Base-by-base conservation (phyloP, 2,888 invertebrate genomes). In the Hypena proboscidalis region DNA sequence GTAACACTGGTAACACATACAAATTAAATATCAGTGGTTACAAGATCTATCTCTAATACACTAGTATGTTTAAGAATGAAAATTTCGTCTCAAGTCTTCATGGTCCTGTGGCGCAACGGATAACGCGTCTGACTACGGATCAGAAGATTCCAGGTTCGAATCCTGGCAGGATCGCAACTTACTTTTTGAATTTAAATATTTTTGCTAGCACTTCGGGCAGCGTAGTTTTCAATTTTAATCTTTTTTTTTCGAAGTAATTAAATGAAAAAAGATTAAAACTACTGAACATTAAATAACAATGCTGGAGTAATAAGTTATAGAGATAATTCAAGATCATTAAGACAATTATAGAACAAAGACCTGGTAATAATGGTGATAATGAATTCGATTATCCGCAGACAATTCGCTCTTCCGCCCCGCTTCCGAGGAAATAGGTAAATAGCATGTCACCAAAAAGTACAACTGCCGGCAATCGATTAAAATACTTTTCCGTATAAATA, bases 41-140 rank as follows among this genome's bases (percentile, higher is more conserved):
- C n/a, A n/a, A n/a, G n/a, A n/a, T n/a, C n/a, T n/a, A n/a, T n/a
- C n/a, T n/a, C n/a, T n/a, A n/a, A n/a, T n/a, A n/a, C n/a, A n/a
- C n/a, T n/a, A n/a, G n/a, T 21, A 9, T 6, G 14, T 5, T 14
- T 23, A 13, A 10, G 19, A 30, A 19, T 7, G 8, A 30, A 14
- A 27, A 19, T 46, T 62, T 63, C 14, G 2, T 0, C 4, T 0
- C 0, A 0, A 0, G 0, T 0, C 0, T 0, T 39, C 10, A 32
- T 23, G 77, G 77, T 75, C 92, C 90, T 92, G 92, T 92, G 92
- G 92, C 92, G 92, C 92, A 92, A 92, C 80, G 92, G 91, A 93
- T 93, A 93, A 93, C 93, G 93, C 93, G 93, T 93, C 93, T 93
- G 93, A 93, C 93, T 93, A 93, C 93, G 93, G 93, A 93, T 93